Percentiles rank a stretch among this genome's conserved stretches.
phyloP scores from a whole-genome alignment of 2,113 vertebrate genomes.

The Tautogolabrus adspersus region DNA sequence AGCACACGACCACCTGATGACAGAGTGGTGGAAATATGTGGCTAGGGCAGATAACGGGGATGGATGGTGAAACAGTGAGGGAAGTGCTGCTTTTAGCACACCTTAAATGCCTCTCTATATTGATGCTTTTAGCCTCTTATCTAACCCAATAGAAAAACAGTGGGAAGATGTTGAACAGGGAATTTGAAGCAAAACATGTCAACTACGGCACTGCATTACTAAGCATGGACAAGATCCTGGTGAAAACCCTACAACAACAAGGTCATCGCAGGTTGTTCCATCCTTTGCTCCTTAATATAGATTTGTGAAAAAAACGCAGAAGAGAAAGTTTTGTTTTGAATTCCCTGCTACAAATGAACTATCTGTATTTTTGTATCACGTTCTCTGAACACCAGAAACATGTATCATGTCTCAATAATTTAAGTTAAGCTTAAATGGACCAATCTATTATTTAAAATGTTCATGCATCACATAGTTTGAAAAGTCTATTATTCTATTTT shows the following conservation, averaged over 20 bases:
- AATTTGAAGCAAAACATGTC: slow-evolving; percentile 11
- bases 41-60: neutral
- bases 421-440: no score
- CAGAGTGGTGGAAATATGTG: slow-evolving; percentile 23
- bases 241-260: neutral
- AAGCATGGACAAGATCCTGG: neutral
- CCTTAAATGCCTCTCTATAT: neutral
- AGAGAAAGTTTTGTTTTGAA: neutral
- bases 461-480: no score
- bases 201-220: slow-evolving; percentile 23
- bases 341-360: neutral
- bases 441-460: no score
- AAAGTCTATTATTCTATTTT: no score
- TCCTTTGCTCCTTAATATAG: neutral
- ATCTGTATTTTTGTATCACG: neutral
- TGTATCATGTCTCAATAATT: no score
- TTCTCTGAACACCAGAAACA: no score
- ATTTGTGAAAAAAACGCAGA: neutral
- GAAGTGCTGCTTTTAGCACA: slow-evolving; percentile 14
- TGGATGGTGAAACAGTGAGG: neutral
- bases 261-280: neutral
- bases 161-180: slow-evolving; percentile 28
- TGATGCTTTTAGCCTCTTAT: neutral
- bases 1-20: slow-evolving; percentile 31
- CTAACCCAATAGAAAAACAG: slow-evolving; percentile 16